Evolutionary conservation across 2,113 vertebrate genomes (phyloP), one percentile per base, ranked within the genome.

Genomic region (Cyprinodon tularosa): DNA sequence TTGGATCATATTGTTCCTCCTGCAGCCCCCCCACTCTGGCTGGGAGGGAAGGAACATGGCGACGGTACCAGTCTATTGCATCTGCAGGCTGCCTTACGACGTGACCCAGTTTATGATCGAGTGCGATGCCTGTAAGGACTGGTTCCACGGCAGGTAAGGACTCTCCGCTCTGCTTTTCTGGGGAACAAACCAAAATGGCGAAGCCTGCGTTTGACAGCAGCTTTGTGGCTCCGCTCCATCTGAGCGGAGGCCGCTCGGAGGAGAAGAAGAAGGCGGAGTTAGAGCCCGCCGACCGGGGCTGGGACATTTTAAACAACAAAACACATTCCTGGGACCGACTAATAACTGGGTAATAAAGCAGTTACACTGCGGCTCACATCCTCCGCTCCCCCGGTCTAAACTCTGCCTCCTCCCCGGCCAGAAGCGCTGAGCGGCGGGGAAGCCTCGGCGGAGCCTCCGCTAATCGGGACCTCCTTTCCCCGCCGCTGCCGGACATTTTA

Each of bases 51-150:
- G 94, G 95, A 96, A 98, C 96, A 98, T 98, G 97, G 97, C 97
- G 97, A 96, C 97, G 94, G 97, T 96, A 96, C 96, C 97, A 93
- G 96, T 98, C 85, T 97, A 98, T 96, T 98, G 97, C 96, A 95
- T 98, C 95, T 98, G 97, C 95, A 96, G 97, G 95, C 95, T 97
- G 91, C 97, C 97, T 92, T 98, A 98, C 97, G 96, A 98, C 95
- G 97, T 97, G 93, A 97, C 95, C 94, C 96, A 97, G 94, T 98
- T 98, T 92, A 97, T 98, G 97, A 98, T 98, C 95, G 97, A 98
- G 91, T 98, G 97, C 95, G 97, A 98, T 84, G 96, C 95, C 83
- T 98, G 97, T 93, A 96, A 98, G 91, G 97, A 98, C 95, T 98
- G 97, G 97, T 98, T 98, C 92, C 97, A 98, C 94, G 97, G 97